Evolutionary conservation across 2,797 vertebrate genomes (phyloP).

Genomic region (Propithecus perrieri): DNA sequence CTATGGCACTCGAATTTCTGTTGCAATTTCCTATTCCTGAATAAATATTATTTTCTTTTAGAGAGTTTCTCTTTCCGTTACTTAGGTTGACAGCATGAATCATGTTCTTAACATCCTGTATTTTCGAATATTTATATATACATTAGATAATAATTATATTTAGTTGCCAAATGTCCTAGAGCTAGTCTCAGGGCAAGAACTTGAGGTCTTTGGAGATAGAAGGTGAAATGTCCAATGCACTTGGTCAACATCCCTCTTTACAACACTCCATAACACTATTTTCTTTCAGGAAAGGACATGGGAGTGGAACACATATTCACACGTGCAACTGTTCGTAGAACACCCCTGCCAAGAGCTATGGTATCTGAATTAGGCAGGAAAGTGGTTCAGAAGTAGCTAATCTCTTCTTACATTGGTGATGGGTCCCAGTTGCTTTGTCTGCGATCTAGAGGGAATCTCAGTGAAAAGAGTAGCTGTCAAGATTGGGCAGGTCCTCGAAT

Average conservation of each 20-base stretch:
- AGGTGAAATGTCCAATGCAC: accelerated
- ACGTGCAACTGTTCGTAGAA: neutral
- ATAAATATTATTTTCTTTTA: neutral
- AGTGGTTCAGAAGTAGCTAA: neutral
- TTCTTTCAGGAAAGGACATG: neutral
- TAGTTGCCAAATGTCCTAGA: neutral
- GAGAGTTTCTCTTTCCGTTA: neutral
- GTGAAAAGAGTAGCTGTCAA: neutral
- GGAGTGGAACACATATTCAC: neutral
- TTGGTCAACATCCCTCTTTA: neutral
- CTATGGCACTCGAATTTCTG: neutral
- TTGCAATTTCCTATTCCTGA: neutral
- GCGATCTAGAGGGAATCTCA: neutral
- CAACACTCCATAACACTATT: neutral
- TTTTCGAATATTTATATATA: slow-evolving; percentile 16
- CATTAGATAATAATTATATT: neutral
- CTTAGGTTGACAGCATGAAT: neutral
- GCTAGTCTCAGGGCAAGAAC: neutral
- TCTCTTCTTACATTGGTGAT: neutral
- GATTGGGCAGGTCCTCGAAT: neutral
- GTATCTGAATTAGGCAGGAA: neutral
- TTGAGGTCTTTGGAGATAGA: neutral
- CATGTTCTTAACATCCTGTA: neutral
- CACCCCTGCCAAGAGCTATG: neutral
- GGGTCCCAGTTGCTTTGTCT: neutral